These are phyloP conservation scores for Plectropomus leopardus DNA, from an alignment of 2,113 vertebrate species.

Conservation along the genomic window DNA sequence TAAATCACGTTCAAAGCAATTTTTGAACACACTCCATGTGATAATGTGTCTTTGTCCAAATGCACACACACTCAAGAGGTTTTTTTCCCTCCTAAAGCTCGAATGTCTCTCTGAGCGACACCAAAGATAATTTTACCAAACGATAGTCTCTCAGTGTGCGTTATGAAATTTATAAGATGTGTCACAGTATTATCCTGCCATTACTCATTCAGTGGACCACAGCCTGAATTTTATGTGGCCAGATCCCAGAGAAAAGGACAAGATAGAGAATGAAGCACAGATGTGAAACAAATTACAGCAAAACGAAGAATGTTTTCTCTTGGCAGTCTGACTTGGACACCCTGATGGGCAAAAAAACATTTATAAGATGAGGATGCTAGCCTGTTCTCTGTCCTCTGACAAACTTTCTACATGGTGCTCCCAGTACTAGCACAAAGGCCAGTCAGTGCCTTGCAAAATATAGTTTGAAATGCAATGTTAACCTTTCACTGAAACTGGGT, in stretches of 20 bases:
- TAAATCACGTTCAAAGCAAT: not conserved
- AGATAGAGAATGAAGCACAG: conserved; percentile 37
- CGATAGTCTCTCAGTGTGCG: not conserved
- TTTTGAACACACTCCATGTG: not conserved
- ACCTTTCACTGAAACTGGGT: not conserved
- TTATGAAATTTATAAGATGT: not conserved
- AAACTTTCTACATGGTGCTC: not conserved
- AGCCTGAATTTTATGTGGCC: not conserved
- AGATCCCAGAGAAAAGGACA: conserved; percentile 1
- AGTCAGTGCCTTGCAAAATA: not conserved
- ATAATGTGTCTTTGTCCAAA: not conserved
- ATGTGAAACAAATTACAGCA: conserved; percentile 56
- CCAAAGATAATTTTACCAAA: not conserved
- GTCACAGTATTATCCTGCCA: not conserved
- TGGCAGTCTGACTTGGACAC: conserved; percentile 10
- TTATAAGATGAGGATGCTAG: not conserved
- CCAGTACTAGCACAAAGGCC: not conserved
- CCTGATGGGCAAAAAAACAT: conserved; percentile 1
- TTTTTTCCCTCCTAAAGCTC: not conserved
- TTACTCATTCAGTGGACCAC: not conserved
- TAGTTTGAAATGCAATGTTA: not conserved
- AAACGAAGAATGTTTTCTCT: conserved; percentile 50
- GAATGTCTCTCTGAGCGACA: not conserved
- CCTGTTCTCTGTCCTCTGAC: no score
- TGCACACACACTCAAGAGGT: not conserved